Percentiles rank a stretch among this genome's conserved stretches.
Conservation (phyloP, 2,888 invertebrate genomes). For the Cantharis flavilabris region DNA sequence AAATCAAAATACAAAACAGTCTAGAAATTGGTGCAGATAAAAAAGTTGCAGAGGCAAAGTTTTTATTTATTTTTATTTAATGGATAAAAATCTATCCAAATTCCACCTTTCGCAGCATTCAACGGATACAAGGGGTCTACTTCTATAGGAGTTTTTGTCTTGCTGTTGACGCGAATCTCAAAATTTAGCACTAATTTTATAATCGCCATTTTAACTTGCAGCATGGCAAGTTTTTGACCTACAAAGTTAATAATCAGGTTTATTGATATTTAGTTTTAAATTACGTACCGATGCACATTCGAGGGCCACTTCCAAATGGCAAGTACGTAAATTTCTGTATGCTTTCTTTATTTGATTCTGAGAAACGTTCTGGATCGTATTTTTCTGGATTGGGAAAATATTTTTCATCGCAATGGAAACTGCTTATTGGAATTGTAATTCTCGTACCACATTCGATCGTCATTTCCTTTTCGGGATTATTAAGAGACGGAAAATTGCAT, state of each 20-base stretch:
- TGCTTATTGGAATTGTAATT: conserved; percentile 45
- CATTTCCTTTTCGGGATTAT: conserved; percentile 13
- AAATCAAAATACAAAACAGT: too few relatives aligned
- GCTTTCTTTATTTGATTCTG: conserved; percentile 41
- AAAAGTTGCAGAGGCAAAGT: not conserved
- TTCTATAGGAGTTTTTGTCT: not conserved
- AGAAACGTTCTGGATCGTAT: conserved; percentile 54
- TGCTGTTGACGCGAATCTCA: not conserved
- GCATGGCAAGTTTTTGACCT: not conserved
- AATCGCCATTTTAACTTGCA: not conserved
- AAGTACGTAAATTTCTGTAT: conserved; percentile 41
- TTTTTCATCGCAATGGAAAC: conserved; percentile 49
- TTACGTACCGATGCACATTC: conserved; percentile 44
- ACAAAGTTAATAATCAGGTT: not conserved
- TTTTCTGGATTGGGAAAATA: conserved; percentile 51
- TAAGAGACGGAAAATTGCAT: conserved; percentile 16
- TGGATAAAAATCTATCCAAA: not conserved
- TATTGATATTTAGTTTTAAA: not conserved
- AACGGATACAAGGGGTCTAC: not conserved
- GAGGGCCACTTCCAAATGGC: conserved; percentile 47
- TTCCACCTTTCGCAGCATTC: not conserved
- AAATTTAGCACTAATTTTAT: not conserved
- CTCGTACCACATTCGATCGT: conserved; percentile 35
- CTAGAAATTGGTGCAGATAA: too few relatives aligned
- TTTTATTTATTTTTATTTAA: not conserved